Evolutionary conservation across 2,888 invertebrate genomes (phyloP), one percentile per base, ranked within the genome.

Genomic region (Dasysyrphus albostriatus): DNA sequence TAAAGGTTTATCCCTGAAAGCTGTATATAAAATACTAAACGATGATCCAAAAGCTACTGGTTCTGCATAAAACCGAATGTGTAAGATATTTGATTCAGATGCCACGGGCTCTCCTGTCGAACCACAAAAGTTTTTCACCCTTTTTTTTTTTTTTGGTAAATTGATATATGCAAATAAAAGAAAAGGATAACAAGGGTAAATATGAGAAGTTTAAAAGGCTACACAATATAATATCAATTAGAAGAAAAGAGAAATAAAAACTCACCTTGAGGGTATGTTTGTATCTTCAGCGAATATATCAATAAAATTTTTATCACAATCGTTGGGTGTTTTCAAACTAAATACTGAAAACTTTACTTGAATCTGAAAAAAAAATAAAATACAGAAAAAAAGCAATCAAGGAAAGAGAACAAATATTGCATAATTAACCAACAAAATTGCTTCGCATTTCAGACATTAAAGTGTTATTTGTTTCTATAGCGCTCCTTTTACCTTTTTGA

Each of bases 51-150:
- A 92, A 0, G 94, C 94, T 34, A 94, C 94, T 39, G 94, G 93
- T 84, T 95, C 95, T 0, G 96, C 95, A 88, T 95, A 95, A 91
- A 95, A 97, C 74, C 97, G 94, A 29, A 98, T 94, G 90, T 96
- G 95, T 92, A 97, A 94, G 14, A 95, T 93, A 91, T 96, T 96
- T 4, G 94, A 94, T 7, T 93, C 93, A 1, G 96, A 95, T 39
- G 94, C 93, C 16, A 97, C 95, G 2, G 96, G 93, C 89, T 98
- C 97, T 0, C 97, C 97, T 32, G 97, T 96, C 6, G 97, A 97
- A 0, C 98, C 97, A 91, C 98, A 98, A 92, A 97, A 98, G 91
- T 95, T 95, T 88, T 95, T 95, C 75, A 95, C 90, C 83, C 95
- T 95, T 67, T 63, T 32, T 90, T 58, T 56, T 32, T 2, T 32